Evolutionary conservation across 2,888 invertebrate species (phyloP), one percentile per base, ranked within the genome.

Genomic region (Morpho achilles): DNA sequence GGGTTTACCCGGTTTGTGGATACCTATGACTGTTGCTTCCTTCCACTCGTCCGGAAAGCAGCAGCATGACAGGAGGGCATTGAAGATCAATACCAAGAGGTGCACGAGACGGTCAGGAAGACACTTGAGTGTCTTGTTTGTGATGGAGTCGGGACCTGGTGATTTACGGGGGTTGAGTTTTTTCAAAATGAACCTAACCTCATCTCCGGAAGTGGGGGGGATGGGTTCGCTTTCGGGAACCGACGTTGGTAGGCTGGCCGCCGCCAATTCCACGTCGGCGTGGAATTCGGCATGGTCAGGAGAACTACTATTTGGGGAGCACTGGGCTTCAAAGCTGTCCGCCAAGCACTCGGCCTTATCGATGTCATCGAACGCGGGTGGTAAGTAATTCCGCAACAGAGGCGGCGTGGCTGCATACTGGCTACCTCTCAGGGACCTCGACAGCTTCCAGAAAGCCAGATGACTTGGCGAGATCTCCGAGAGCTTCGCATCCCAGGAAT

Each of bases 21-120:
- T 57, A 1, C 54, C 60, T 48, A 60, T 57, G 1, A 60, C 51
- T 3, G 8, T 53, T 3, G 57, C 56, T 39, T 56, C 50, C 10
- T 60, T 53, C 56, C 59, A 60, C 40, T 32, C 8, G 4, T 32
- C 41, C 7, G 53, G 41, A 42, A 53, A 53, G n/a, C 47, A 47
- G 53, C 53, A 53, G 1, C 32, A n/a, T 4, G 40, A 16, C 8
- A 53, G 5, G 1, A 53, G 42, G 41, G 22, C 6, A 8, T 50
- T 50, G 7, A 50, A 50, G 4, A 42, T 50, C 9, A 42, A 8
- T 3, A 50, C 50, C 8, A 50, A 16, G 1, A 50, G 22, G 9
- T 50, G 41, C 8, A 48, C 23, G 1, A 48, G 7, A 7, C 6
- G 9, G 23, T 8, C 8, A 2, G 32, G 32, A 32, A 32, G 5